These are phyloP conservation scores for Bubo blakistoni DNA, from an alignment of 2,113 vertebrate genomes.

Conservation along the genomic window DNA sequence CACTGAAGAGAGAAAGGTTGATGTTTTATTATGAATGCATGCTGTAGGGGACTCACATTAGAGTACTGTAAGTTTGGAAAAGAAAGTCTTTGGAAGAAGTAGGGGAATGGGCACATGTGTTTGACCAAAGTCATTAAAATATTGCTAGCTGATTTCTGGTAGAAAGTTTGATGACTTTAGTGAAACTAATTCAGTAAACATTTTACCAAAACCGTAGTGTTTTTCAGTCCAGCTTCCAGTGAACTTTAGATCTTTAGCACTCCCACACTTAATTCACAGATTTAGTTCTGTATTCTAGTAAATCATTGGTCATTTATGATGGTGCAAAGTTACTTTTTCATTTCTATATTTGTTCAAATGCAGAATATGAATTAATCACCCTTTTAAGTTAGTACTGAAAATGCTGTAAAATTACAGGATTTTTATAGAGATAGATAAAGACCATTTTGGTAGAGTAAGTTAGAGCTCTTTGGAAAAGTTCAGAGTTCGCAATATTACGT, in stretches of 20 bases:
- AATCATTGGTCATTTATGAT: background rate
- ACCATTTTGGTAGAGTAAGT: background rate
- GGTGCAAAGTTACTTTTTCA: background rate
- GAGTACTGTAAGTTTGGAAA: background rate
- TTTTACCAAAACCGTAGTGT: background rate
- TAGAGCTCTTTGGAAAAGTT: background rate
- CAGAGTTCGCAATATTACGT: background rate
- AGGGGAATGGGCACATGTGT: rapidly evolving
- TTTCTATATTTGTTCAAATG: background rate
- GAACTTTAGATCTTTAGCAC: background rate
- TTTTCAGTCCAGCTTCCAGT: background rate
- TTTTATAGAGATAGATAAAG: background rate
- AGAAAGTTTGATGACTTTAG: background rate
- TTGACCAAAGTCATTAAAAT: background rate
- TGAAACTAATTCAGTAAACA: background rate
- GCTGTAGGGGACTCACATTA: background rate
- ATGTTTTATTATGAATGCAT: background rate
- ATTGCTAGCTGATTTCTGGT: background rate
- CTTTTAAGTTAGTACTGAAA: background rate
- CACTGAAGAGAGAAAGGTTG: background rate
- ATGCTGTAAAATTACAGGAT: background rate
- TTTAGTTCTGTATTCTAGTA: background rate
- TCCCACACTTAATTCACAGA: background rate
- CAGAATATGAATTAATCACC: background rate
- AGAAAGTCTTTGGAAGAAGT: background rate